Percentiles rank a stretch among this genome's conserved stretches.
Evolutionary conservation across 37 sponge, comb jelly and placozoan species (phyloP).

Genomic region (Oscarella lobularis): DNA sequence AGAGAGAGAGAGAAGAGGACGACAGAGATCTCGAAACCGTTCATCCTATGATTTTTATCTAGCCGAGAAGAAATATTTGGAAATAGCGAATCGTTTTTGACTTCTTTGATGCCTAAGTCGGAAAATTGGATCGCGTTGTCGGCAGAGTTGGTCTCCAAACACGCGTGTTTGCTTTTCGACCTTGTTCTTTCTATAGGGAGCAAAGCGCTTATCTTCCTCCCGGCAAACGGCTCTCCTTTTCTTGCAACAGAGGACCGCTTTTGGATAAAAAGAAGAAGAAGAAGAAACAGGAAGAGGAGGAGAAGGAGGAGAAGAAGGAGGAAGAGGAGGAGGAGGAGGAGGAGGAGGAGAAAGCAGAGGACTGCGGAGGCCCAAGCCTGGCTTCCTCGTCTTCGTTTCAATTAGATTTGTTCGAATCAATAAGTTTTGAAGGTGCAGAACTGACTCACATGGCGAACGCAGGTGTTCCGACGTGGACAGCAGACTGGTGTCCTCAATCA

Average conservation of each 20-base stretch:
- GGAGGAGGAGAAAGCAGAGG: too few species aligned
- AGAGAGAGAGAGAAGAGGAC: too few species aligned
- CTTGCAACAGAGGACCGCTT: background rate
- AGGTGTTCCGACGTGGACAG: background rate
- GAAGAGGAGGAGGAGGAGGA: too few species aligned
- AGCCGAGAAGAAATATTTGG: too few species aligned
- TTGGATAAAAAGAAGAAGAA: background rate
- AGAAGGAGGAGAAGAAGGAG: background rate
- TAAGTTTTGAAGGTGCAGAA: background rate
- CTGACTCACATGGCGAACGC: background rate
- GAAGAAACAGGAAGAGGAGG: background rate
- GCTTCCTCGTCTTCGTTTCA: too few species aligned
- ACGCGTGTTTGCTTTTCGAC: background rate
- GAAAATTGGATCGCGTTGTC: background rate
- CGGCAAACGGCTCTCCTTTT: background rate
- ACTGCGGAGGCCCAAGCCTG: too few species aligned
- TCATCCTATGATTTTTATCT: too few species aligned
- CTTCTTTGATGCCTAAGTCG: background rate
- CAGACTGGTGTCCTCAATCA: background rate
- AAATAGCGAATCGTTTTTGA: too few species aligned
- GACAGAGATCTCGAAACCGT: too few species aligned
- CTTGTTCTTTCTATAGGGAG: background rate
- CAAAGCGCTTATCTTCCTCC: background rate
- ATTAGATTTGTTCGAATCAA: too few species aligned
- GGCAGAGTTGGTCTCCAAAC: background rate